Conservation (phyloP, 2,113 vertebrate genomes). For the Suncus etruscus region DNA sequence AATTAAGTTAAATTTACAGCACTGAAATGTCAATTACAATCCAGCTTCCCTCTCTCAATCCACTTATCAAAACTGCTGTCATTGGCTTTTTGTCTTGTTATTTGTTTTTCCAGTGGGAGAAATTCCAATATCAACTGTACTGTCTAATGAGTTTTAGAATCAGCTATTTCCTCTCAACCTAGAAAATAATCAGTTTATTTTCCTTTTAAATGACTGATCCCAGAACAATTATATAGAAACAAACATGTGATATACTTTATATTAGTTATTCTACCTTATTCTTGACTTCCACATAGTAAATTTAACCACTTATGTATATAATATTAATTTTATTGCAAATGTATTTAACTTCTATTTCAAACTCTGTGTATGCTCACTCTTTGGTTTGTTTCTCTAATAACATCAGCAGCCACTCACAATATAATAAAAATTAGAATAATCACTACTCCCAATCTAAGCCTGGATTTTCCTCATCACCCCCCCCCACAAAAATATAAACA, state of each 20-base stretch:
- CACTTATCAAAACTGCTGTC: neutral
- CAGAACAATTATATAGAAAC: neutral
- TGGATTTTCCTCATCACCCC: neutral
- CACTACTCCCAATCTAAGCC: neutral
- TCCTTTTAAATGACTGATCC: conserved; percentile 28
- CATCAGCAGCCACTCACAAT: neutral
- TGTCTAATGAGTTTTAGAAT: neutral
- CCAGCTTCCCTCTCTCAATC: neutral
- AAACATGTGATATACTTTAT: conserved; percentile 4
- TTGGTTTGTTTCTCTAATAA: conserved; percentile 39
- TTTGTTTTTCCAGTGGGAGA: conserved; percentile 25
- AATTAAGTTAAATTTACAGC: neutral
- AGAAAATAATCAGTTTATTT: conserved; percentile 2
- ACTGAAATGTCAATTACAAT: conserved; percentile 25
- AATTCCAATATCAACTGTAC: neutral
- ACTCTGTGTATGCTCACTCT: neutral
- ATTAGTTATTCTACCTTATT: neutral
- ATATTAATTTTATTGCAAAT: conserved; percentile 18
- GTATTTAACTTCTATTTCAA: conserved; percentile 44
- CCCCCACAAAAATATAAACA: neutral
- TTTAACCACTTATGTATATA: neutral
- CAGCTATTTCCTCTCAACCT: conserved; percentile 19
- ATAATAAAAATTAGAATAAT: conserved; percentile 39
- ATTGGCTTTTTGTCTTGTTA: neutral
- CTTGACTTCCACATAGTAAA: neutral